These are phyloP conservation scores for Strix uralensis DNA, from an alignment of 2,113 vertebrate genomes.

Conservation along the genomic window DNA sequence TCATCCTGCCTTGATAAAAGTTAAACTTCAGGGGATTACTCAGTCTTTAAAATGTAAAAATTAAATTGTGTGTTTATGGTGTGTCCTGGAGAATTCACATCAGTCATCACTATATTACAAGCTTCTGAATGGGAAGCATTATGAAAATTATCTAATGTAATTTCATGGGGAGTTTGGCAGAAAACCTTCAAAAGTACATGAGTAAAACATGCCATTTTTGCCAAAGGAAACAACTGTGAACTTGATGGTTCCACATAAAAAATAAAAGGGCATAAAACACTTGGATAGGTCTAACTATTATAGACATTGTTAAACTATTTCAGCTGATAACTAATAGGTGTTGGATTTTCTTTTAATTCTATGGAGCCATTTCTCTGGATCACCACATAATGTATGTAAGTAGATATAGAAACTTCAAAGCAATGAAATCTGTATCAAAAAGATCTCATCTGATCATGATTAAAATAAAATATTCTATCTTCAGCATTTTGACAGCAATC, in stretches of 20 bases:
- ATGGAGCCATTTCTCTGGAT: background rate
- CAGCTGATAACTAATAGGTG: background rate
- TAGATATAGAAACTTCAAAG: background rate
- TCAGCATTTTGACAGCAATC: background rate
- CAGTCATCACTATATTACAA: background rate
- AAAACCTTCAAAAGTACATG: background rate
- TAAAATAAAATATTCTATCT: background rate
- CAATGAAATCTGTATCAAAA: background rate
- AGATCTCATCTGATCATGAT: background rate
- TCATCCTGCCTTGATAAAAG: background rate
- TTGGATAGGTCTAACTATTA: background rate
- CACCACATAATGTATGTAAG: background rate
- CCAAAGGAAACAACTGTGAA: slow-evolving; percentile 10
- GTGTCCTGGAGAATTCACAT: background rate
- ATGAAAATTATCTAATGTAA: slow-evolving; percentile 5
- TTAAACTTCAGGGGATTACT: background rate
- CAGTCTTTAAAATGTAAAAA: background rate
- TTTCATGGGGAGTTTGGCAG: background rate
- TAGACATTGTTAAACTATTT: background rate
- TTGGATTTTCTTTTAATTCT: background rate
- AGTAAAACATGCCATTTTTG: slow-evolving; percentile 12
- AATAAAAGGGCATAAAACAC: background rate
- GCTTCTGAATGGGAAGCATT: background rate
- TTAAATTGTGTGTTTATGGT: background rate
- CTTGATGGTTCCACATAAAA: background rate